A percentile compares a stretch with the other conserved stretches of the same genome.
Evolutionary conservation across 53 echinoderm and acorn worm genomes (phyloP).

Genomic region (Holothuria leucospilota): DNA sequence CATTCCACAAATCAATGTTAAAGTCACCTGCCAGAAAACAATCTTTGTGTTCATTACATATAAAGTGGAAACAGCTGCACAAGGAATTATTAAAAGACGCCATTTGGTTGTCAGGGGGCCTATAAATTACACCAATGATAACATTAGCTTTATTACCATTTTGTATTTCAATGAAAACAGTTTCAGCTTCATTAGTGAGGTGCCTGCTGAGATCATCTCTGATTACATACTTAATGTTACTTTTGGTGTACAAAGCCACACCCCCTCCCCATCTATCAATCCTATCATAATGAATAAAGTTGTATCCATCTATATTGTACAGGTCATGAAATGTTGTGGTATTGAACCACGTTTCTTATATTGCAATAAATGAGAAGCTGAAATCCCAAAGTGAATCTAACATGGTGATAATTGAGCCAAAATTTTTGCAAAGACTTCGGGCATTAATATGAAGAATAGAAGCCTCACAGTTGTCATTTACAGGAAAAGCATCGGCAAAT

Average conservation of each 20-base stretch:
- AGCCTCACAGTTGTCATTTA: no score
- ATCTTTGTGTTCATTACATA: constrained; percentile 25
- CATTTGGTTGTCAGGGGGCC: constrained; percentile 30
- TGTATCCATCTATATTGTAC: constrained; percentile 10
- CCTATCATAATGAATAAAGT: constrained; percentile 4
- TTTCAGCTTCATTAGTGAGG: constrained; percentile 5
- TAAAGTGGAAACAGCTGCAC: not conserved
- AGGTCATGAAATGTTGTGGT: constrained; percentile 2
- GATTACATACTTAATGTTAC: not conserved
- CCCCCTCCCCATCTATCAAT: constrained; percentile 18
- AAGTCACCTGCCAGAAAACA: constrained; percentile 23
- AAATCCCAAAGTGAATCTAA: constrained; percentile 4
- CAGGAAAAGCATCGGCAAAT: constrained; percentile 10
- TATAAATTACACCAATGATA: constrained; percentile 18
- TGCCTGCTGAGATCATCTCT: constrained; percentile 9
- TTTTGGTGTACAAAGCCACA: constrained; percentile 8
- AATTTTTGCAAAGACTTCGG: not conserved
- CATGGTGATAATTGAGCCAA: constrained; percentile 2
- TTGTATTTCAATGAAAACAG: constrained; percentile 25
- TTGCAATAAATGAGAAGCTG: constrained; percentile 23
- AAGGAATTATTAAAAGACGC: no score
- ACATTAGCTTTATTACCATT: constrained; percentile 17
- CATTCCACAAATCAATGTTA: constrained; percentile 17
- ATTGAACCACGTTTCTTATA: constrained; percentile 1
- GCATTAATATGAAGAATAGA: constrained; percentile 7